These are phyloP conservation scores for Acipenser ruthenus DNA, from an alignment of 2,797 vertebrate species.

Conservation along the genomic window DNA sequence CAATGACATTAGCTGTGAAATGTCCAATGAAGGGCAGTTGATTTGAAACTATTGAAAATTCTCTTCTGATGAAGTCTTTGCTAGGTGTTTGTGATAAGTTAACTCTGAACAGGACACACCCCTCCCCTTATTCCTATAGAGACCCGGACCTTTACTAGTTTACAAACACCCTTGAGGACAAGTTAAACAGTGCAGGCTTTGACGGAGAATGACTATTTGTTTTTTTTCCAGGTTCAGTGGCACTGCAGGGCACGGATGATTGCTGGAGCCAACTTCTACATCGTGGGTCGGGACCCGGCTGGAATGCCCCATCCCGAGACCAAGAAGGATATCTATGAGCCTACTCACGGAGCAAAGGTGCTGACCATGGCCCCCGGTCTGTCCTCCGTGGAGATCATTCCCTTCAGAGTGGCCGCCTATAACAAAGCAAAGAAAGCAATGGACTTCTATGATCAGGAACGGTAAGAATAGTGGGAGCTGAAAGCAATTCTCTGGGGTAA, in stretches of 20 bases:
- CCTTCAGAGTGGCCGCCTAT: constrained; percentile 93
- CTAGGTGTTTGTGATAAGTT: too few species aligned
- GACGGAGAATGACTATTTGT: not conserved
- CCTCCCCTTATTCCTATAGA: too few species aligned
- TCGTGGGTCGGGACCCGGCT: constrained; percentile 90
- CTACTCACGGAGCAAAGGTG: constrained; percentile 86
- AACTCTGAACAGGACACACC: too few species aligned
- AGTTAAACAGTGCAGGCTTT: too few species aligned
- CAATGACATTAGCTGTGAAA: too few species aligned
- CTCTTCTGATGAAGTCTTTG: too few species aligned
- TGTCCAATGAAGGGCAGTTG: too few species aligned
- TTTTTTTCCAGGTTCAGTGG: constrained; percentile 84
- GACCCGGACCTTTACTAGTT: too few species aligned
- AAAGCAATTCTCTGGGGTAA: too few species aligned
- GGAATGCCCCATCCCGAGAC: constrained; percentile 94
- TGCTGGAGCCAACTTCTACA: constrained; percentile 91
- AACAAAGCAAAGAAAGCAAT: constrained; percentile 82
- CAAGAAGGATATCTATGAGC: constrained; percentile 87
- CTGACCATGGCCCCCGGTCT: constrained; percentile 93
- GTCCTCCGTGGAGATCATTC: constrained; percentile 93
- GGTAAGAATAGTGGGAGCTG: constrained; percentile 45
- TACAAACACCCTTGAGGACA: too few species aligned
- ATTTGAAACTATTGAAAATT: too few species aligned
- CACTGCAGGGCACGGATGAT: constrained; percentile 93
- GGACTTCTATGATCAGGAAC: constrained; percentile 79